These are phyloP conservation scores for Silurus aristotelis DNA, from an alignment of 2,797 vertebrate species.

Conservation along the genomic window DNA sequence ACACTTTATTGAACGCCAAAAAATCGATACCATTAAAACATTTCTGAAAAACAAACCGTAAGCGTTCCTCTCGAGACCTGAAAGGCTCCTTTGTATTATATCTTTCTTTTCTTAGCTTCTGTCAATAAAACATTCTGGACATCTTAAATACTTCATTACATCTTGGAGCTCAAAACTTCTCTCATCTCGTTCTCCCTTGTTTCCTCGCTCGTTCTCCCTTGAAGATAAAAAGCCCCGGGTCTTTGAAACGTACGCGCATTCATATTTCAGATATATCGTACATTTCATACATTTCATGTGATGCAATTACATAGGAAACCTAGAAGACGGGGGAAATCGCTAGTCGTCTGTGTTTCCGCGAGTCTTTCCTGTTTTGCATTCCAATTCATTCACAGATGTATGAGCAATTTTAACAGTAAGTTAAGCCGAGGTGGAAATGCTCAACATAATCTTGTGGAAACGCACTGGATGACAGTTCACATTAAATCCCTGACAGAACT, in stretches of 20 bases:
- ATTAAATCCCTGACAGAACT: constrained; percentile 76
- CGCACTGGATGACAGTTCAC: constrained; percentile 74
- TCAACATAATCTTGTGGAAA: constrained; percentile 77
- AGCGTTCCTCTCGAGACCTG: constrained; percentile 72
- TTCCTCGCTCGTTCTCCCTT: constrained; percentile 25
- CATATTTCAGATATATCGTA: neutral
- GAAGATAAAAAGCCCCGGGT: constrained; percentile 22
- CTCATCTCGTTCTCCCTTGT: constrained; percentile 49
- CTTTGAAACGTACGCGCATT: neutral
- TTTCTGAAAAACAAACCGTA: constrained; percentile 66
- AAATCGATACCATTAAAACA: constrained; percentile 81
- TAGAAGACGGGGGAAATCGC: constrained; percentile 60
- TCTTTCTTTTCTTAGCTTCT: constrained; percentile 65
- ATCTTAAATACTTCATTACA: constrained; percentile 80
- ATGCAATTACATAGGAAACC: neutral
- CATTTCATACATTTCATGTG: constrained; percentile 23
- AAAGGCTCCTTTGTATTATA: constrained; percentile 69
- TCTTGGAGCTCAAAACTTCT: constrained; percentile 66
- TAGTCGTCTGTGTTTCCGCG: constrained; percentile 60
- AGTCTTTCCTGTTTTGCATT: constrained; percentile 75
- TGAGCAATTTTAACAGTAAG: constrained; percentile 82
- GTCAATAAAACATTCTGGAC: constrained; percentile 76
- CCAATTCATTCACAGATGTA: constrained; percentile 81
- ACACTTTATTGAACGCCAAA: constrained; percentile 75
- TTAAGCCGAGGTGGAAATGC: constrained; percentile 79